Conservation (phyloP, 2,113 vertebrate genomes). For the Regulus satrapa region DNA sequence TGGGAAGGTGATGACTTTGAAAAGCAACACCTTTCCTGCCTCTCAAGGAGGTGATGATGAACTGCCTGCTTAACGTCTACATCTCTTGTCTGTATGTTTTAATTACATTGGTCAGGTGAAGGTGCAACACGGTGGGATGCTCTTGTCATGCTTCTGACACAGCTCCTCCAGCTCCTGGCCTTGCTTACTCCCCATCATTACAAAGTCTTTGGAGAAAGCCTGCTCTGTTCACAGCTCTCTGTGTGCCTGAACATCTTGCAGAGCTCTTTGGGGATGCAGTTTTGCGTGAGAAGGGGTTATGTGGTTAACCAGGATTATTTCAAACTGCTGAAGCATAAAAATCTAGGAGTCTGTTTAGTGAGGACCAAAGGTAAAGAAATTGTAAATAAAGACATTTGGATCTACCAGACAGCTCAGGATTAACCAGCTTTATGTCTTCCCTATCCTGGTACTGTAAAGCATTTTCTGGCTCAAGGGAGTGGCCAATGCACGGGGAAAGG, state of each 20-base stretch:
- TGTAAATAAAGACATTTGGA: neutral
- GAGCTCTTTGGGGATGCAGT: neutral
- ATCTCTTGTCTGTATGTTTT: neutral
- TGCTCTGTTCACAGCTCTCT: neutral
- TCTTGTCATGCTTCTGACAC: neutral
- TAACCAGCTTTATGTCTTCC: neutral
- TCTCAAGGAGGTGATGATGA: neutral
- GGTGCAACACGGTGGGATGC: neutral
- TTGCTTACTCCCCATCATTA: neutral
- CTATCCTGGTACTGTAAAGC: neutral
- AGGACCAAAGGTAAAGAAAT: neutral
- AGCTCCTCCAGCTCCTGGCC: neutral
- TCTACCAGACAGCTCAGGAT: neutral
- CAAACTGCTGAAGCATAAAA: neutral
- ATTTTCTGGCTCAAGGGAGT: neutral
- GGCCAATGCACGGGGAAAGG: neutral
- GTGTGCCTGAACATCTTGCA: neutral
- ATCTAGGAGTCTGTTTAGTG: neutral
- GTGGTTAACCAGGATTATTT: neutral
- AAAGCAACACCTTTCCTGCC: neutral
- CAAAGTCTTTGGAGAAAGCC: neutral
- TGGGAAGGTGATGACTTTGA: rapidly evolving
- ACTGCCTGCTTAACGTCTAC: neutral
- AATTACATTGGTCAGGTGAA: neutral
- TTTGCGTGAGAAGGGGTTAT: neutral